These are phyloP conservation scores for Pseudobourletiella spinata DNA, from an alignment of 1,140 invertebrate species.

Conservation along the genomic window DNA sequence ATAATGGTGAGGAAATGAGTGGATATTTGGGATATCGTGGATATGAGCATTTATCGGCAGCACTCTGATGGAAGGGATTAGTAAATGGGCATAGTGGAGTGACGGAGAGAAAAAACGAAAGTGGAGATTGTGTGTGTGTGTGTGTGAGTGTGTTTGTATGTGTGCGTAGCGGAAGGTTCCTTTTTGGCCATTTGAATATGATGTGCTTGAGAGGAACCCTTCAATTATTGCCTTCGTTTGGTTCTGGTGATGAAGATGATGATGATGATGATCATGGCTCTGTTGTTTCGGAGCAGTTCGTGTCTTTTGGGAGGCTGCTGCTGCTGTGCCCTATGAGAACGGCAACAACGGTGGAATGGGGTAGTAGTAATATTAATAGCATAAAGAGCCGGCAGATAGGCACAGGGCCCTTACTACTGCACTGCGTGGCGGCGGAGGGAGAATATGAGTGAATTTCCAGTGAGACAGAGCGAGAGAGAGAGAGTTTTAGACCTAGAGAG, in stretches of 20 bases:
- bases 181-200: too few relatives aligned
- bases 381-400: too few relatives aligned
- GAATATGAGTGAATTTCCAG: conserved; percentile 18
- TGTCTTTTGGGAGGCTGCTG: background rate
- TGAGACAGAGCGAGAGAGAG: too few relatives aligned
- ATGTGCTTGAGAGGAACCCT: background rate
- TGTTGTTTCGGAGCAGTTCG: background rate
- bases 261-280: background rate
- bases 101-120: too few relatives aligned
- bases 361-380: too few relatives aligned
- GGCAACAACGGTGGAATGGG: too few relatives aligned
- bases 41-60: background rate
- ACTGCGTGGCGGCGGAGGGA: background rate
- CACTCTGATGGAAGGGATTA: too few relatives aligned
- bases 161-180: too few relatives aligned
- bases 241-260: background rate
- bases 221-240: conserved; percentile 9
- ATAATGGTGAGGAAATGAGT: background rate
- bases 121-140: too few relatives aligned
- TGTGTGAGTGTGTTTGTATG: too few relatives aligned
- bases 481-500: too few relatives aligned
- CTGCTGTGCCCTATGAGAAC: background rate
- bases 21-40: background rate
- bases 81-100: too few relatives aligned
- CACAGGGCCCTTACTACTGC: background rate